These are phyloP conservation scores for Podiceps cristatus DNA, from an alignment of 2,113 vertebrate species.

Conservation along the genomic window DNA sequence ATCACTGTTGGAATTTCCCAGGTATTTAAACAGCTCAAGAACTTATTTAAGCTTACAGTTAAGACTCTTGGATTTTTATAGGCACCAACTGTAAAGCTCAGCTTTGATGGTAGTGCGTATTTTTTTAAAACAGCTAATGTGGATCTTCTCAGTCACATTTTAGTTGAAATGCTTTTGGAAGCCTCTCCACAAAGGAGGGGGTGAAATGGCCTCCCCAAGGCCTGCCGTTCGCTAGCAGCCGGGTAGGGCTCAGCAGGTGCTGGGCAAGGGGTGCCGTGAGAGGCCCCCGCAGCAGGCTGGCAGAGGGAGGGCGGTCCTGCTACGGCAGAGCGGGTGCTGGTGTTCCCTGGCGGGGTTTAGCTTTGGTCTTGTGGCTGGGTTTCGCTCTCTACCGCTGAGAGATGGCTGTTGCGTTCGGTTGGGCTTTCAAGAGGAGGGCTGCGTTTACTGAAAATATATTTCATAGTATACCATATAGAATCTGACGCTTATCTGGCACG, in stretches of 20 bases:
- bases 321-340: not conserved
- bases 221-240: not conserved
- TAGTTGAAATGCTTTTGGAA: not conserved
- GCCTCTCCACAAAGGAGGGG: fast-evolving
- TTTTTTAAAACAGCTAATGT: not conserved
- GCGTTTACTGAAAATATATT: not conserved
- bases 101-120: not conserved
- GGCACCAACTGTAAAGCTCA: not conserved
- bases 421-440: not conserved
- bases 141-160: not conserved
- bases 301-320: not conserved
- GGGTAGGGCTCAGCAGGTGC: not conserved
- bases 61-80: not conserved
- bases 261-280: not conserved
- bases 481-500: not conserved
- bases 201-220: not conserved
- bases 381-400: not conserved
- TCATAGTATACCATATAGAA: not conserved
- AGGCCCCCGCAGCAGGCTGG: no score
- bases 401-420: not conserved
- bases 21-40: not conserved
- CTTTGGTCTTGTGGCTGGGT: not conserved
- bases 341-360: not conserved
- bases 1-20: not conserved
- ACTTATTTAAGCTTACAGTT: not conserved